Conservation (phyloP, 2,797 vertebrate species). For the Malurus splendens region DNA sequence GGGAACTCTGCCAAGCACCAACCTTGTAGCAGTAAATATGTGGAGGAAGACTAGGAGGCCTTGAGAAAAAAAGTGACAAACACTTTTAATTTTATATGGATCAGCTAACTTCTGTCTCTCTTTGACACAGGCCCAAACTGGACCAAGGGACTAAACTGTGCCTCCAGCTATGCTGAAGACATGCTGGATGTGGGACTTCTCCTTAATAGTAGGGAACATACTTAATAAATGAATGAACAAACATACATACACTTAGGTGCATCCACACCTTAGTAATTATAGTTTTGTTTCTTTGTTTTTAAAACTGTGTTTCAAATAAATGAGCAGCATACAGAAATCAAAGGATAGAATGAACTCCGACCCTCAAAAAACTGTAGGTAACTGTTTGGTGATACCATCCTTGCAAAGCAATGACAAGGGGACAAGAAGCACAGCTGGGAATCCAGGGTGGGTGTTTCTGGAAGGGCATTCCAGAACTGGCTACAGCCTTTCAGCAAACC, state of each 20-base stretch:
- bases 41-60: neutral
- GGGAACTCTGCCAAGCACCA: neutral
- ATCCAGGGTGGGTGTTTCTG: conserved; percentile 4
- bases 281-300: neutral
- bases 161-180: neutral
- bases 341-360: neutral
- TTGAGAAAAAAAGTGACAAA: neutral
- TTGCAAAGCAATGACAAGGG: neutral
- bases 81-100: neutral
- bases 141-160: neutral
- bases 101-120: neutral
- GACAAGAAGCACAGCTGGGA: conserved; percentile 28
- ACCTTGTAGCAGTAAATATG: neutral
- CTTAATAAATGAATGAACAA: neutral
- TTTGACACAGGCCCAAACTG: neutral
- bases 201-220: neutral
- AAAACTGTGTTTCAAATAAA: neutral
- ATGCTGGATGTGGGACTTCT: neutral
- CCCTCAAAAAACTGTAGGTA: neutral
- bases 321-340: neutral
- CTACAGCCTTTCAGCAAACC: neutral
- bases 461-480: neutral
- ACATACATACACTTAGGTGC: neutral
- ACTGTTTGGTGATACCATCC: neutral
- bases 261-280: neutral